phyloP scores from a whole-genome alignment of 2,113 vertebrate species.

The Taurulus bubalis region DNA sequence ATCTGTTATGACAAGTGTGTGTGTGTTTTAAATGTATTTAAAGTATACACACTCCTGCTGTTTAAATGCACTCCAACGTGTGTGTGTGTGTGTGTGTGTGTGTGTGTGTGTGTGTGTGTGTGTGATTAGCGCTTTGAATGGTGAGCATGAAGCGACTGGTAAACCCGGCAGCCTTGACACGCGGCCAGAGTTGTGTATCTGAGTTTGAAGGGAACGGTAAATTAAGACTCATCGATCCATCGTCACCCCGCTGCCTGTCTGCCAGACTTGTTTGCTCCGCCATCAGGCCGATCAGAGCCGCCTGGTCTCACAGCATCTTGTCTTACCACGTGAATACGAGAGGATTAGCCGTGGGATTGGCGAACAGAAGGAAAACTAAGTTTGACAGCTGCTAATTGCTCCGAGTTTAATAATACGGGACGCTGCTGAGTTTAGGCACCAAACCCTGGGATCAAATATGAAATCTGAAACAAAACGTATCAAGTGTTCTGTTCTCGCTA shows the following conservation, averaged over 20 bases:
- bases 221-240: constrained; percentile 41
- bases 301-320: neutral
- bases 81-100: neutral
- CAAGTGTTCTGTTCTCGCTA: neutral
- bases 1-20: constrained; percentile 46
- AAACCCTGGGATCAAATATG: neutral
- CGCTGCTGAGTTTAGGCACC: neutral
- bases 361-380: neutral
- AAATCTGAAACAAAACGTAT: neutral
- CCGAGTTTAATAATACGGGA: neutral
- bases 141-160: neutral
- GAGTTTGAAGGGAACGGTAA: constrained; percentile 28
- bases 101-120: neutral
- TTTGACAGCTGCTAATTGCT: constrained; percentile 1
- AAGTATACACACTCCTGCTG: neutral
- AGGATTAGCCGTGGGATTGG: neutral
- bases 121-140: neutral
- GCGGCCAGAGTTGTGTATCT: constrained; percentile 38
- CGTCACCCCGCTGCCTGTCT: neutral
- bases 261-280: constrained; percentile 38
- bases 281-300: constrained; percentile 28
- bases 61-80: neutral
- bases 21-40: constrained; percentile 20
- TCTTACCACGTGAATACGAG: constrained; percentile 17
- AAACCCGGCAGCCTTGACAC: constrained; percentile 32